Conservation (phyloP, 1,140 invertebrate genomes). For the Pogonomyrmex barbatus region DNA sequence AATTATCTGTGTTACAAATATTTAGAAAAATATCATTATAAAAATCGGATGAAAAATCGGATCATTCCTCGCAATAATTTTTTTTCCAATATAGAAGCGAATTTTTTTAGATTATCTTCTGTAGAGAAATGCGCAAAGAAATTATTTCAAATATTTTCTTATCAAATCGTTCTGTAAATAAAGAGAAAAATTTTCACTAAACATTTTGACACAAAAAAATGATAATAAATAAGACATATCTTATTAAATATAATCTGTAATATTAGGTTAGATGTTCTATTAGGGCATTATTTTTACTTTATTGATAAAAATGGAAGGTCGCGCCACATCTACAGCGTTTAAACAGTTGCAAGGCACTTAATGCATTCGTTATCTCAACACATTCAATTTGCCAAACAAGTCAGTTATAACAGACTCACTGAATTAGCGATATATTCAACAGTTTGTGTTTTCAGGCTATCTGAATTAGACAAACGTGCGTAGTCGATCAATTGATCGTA, state of each 20-base stretch:
- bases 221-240: conserved; percentile 30
- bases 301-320: background rate
- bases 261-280: background rate
- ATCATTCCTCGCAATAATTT: background rate
- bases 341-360: conserved; percentile 22
- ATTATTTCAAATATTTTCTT: background rate
- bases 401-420: conserved; percentile 55
- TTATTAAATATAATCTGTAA: conserved; percentile 2
- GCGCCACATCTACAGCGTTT: background rate
- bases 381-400: conserved; percentile 26
- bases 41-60: background rate
- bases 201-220: conserved; percentile 35
- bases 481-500: conserved; percentile 40
- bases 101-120: background rate
- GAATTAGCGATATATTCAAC: conserved; percentile 62
- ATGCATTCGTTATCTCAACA: conserved; percentile 38
- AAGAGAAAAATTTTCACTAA: conserved; percentile 37
- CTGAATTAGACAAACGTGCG: conserved; percentile 58
- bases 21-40: background rate
- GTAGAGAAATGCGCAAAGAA: background rate
- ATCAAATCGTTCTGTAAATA: conserved; percentile 10
- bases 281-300: background rate
- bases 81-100: background rate
- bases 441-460: conserved; percentile 58
- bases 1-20: conserved; percentile 19